Evolutionary conservation across 1,140 invertebrate species (phyloP), one percentile per base, ranked within the genome.

Genomic region (Papilio aristodemus): DNA sequence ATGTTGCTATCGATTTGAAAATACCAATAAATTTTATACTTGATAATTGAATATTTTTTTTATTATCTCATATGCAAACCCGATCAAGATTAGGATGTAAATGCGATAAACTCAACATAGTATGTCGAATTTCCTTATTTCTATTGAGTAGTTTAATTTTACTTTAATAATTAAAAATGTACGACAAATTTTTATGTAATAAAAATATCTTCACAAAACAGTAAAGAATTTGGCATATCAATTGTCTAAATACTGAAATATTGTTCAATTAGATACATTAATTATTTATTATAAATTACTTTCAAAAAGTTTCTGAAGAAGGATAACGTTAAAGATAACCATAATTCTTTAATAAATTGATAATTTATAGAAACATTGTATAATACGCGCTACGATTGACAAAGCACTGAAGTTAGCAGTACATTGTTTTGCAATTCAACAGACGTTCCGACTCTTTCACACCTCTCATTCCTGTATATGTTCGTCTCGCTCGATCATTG

Each of bases 21-120:
- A n/a, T 32, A n/a, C 41, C 13, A 43, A 13, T 43, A 43, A 36
- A 59, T 59, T 59, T 59, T 36, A 59, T 36, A 59, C 0, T 19
- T 46, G 4, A 39, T 13, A 13, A 39, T 39, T 13, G 13, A 46
- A 46, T 17, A 17, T 14, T 17, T 46, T 17, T 46, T 19, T 17
- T 0, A 46, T 3, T 32, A 39, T 39, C 43, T 60, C 37, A 1
- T 37, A 17, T 22, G 17, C n/a, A 27, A 43, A 46, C 27, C 36
- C 32, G 39, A 66, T 66, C 63, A 66, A 66, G 39, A 66, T 66
- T 66, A 66, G 3, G 63, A 66, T 66, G 43, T 66, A n/a, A 19
- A 19, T 62, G 32, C n/a, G 32, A 60, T 32, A 66, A 46, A 66
- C 25, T 50, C 27, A 25, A 36, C 43, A 36, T 50, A 11, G 17